Base-by-base conservation (phyloP, 2,113 vertebrate genomes). In the Etheostoma cragini region DNA sequence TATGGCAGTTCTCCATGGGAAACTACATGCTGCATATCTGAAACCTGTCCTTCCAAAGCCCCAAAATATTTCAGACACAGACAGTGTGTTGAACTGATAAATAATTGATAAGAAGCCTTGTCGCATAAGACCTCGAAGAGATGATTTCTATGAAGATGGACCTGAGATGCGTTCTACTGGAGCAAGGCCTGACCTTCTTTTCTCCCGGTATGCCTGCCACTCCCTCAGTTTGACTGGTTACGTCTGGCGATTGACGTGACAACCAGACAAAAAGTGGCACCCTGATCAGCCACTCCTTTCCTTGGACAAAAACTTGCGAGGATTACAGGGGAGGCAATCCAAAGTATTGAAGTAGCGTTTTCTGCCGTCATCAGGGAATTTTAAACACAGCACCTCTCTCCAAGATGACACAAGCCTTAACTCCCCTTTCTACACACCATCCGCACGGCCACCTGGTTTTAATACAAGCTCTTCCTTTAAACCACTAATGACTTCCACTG, bases 401-500 rank as follows among this genome's bases (percentile, higher is more conserved):
- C 81, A 72, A 87, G 82, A 89, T 80, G 62, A 93, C 84, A 90
- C 90, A 75, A 92, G 94, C 95, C 94, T 95, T 95, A 95, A 95
- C 57, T 80, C 78, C 78, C 73, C 80, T 82, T 90, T 92, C 52
- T 80, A 78, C 83, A 85, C 85, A 38, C 77, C 64, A 4, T 57
- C 68, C 71, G 69, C 63, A 50, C 35, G 26, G 80, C 72, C 35
- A n/a, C 74, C 74, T 13, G 76, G 58, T 71, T 76, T 83, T 82
- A 65, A 10, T 15, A 72, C 64, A 46, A 87, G 87, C 82, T 85
- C 77, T 78, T 89, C 84, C 76, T 77, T 42, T 71, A 62, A 73
- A 80, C 78, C 79, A 67, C 67, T 24, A 54, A 66, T 7, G 24
- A 72, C 79, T 67, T 64, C 66, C 45, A 76, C 68, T 17, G 38